These are phyloP conservation scores for Sitobion miscanthi DNA, from an alignment of 1,140 invertebrate species.

Conservation along the genomic window DNA sequence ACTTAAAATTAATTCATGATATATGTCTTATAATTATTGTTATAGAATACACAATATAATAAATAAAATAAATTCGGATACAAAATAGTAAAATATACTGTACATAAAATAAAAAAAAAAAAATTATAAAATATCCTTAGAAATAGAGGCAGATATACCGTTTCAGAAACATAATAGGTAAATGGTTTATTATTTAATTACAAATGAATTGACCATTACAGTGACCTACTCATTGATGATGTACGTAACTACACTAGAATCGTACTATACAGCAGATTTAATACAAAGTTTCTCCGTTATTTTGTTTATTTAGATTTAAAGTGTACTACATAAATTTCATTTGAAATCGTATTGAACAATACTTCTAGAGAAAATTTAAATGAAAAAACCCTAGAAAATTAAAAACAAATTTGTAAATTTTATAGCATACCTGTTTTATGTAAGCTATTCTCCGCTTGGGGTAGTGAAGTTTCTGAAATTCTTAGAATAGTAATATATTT, in stretches of 20 bases:
- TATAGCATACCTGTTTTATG: not conserved
- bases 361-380: not conserved
- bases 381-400: not conserved
- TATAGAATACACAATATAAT: no score
- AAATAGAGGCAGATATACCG: not conserved
- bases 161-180: not conserved
- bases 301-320: not conserved
- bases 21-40: no score
- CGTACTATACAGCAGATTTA: not conserved
- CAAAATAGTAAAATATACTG: not conserved
- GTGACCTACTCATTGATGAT: not conserved
- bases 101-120: not conserved
- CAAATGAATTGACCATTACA: not conserved
- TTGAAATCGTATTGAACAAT: not conserved
- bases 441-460: not conserved
- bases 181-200: not conserved
- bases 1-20: no score
- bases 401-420: not conserved
- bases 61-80: not conserved
- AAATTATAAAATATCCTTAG: not conserved
- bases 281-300: rapidly evolving
- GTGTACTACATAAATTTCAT: not conserved
- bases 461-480: not conserved
- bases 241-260: not conserved
- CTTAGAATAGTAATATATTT: not conserved